Base-by-base conservation (phyloP, 2,888 invertebrate species). In the Hirtodrosophila trivittata region DNA sequence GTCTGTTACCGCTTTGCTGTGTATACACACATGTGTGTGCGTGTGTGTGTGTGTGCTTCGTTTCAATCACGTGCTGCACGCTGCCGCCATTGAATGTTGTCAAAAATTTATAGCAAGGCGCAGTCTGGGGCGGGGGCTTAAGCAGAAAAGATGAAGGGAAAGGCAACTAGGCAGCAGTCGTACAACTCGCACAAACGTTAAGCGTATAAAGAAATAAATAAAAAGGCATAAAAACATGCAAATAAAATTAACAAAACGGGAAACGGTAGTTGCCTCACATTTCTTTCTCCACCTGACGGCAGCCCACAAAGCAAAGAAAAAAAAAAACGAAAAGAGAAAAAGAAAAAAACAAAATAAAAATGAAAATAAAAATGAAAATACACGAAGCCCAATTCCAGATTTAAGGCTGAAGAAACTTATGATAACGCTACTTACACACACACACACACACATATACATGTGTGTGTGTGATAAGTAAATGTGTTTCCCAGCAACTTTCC, bases 201-300 rank as follows among this genome's bases (percentile, higher is more conserved):
- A 16, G 28, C 12, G 33, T 12, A 63, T 57, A 71, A 49, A 47
- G 52, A 72, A 72, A 78, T 76, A 81, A 78, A 84, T 84, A 71
- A 78, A 84, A 74, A 50, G 64, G 60, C 67, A 84, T 67, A 81
- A 74, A 77, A 68, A 69, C 67, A 82, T 75, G 81, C 75, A 82
- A 82, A 82, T 85, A 82, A 82, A 85, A 82, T 82, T 82, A 85
- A 78, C 69, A 78, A 76, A 72, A 72, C 62, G 54, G 9, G 6
- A 32, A 43, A 65, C 1, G 16, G 46, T 37, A 66, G 54, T 51
- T 66, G n/a, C n/a, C n/a, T n/a, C n/a, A n/a, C n/a, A 47, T 35
- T 12, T 54, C 30, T 54, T 42, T 38, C 35, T 49, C 26, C 69
- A 68, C 37, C 46, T 70, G 58, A 32, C 38, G 55, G 39, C 47